Evolutionary conservation across 2,113 vertebrate species (phyloP).

Genomic region (Ceyx cyanopectus): DNA sequence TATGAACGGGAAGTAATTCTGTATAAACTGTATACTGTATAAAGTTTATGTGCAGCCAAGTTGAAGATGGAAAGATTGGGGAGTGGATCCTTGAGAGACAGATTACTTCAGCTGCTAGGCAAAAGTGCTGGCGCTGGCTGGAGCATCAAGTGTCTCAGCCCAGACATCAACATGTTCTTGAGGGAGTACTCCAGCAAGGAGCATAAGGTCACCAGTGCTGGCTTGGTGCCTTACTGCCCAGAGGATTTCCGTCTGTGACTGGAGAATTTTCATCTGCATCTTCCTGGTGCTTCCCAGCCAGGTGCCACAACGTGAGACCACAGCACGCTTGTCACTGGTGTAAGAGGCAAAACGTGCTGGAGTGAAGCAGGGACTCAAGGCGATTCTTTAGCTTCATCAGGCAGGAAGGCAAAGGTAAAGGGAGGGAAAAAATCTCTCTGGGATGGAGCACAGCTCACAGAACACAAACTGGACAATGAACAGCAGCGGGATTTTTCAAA

Average conservation of each 20-base stretch:
- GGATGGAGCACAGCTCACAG: neutral
- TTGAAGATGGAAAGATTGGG: neutral
- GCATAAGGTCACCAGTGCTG: neutral
- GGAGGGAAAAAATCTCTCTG: neutral
- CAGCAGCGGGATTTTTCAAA: neutral
- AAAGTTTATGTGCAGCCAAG: neutral
- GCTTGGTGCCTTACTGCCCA: neutral
- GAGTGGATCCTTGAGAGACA: neutral
- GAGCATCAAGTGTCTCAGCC: neutral
- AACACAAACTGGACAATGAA: conserved; percentile 49
- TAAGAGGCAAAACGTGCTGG: neutral
- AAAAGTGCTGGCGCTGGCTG: neutral
- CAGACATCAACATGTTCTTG: neutral
- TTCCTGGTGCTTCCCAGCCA: neutral
- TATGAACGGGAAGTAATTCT: neutral
- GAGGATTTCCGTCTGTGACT: neutral
- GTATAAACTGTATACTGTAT: neutral
- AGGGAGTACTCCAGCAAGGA: neutral
- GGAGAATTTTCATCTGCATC: neutral
- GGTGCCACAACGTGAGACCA: neutral
- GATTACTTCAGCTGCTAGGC: neutral
- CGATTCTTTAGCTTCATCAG: neutral
- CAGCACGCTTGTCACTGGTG: neutral
- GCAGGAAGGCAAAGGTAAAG: conserved; percentile 27
- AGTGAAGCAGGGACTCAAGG: neutral